These are phyloP conservation scores for Halisarca cf. caerulea DNA, from an alignment of 37 sponge, comb jelly and placozoan species.

Conservation along the genomic window DNA sequence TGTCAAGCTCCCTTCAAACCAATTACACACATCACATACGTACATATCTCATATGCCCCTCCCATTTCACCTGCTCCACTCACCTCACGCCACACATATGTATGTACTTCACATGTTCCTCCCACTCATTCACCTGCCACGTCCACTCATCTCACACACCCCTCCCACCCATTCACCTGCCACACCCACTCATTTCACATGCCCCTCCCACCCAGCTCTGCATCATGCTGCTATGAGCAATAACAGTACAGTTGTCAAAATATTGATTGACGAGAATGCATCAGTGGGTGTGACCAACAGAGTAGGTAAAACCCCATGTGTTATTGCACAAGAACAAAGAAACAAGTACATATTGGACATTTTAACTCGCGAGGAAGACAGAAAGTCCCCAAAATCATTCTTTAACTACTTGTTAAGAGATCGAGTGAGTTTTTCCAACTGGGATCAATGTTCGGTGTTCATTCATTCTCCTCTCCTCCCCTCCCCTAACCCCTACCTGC, in stretches of 20 bases:
- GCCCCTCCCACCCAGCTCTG: background rate
- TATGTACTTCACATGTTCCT: background rate
- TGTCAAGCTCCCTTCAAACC: too few relatives aligned
- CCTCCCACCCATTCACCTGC: background rate
- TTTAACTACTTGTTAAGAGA: conserved; percentile 16
- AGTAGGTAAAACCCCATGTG: conserved; percentile 62
- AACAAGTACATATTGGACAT: conserved; percentile 45
- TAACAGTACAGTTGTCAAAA: conserved; percentile 34
- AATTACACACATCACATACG: background rate
- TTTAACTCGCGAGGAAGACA: conserved; percentile 34
- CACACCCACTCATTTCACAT: background rate
- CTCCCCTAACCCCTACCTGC: too few relatives aligned
- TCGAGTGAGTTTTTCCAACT: background rate
- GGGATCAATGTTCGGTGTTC: background rate
- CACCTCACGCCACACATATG: too few relatives aligned
- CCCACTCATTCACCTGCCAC: background rate
- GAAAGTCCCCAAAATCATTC: background rate
- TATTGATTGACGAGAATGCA: conserved; percentile 44
- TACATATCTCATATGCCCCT: background rate
- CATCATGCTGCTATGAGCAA: conserved; percentile 47
- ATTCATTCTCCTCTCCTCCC: too few relatives aligned
- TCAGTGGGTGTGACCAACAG: conserved; percentile 30
- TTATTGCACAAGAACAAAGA: conserved; percentile 64
- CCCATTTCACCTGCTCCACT: too few relatives aligned
- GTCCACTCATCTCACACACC: background rate